phyloP scores from a whole-genome alignment of 2,113 vertebrate genomes.

The Sula dactylatra region DNA sequence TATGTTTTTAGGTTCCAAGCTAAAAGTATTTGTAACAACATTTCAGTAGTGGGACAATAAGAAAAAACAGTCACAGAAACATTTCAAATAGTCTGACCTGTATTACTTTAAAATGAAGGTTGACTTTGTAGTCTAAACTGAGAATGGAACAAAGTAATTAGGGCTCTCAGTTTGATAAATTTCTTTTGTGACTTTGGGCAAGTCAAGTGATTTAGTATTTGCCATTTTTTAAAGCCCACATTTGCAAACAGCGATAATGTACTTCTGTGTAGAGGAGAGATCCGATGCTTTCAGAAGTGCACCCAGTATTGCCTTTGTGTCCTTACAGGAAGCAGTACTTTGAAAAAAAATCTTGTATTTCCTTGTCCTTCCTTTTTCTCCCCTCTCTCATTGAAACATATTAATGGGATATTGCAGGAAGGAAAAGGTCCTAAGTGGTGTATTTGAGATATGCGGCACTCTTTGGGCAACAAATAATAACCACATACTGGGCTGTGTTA shows the following conservation, averaged over 20 bases:
- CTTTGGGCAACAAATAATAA: neutral
- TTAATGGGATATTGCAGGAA: neutral
- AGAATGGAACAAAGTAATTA: neutral
- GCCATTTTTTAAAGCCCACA: neutral
- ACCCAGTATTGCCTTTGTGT: neutral
- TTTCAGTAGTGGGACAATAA: neutral
- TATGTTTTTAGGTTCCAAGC: slow-evolving; percentile 21
- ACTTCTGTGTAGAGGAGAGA: neutral
- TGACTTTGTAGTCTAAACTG: neutral
- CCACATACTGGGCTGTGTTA: neutral
- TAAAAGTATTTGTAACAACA: neutral
- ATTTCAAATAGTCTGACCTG: neutral
- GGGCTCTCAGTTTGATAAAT: neutral
- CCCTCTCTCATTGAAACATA: neutral
- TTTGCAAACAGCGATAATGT: neutral
- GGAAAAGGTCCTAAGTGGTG: neutral
- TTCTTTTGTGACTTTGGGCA: neutral
- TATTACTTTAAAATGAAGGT: neutral
- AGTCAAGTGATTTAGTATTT: neutral
- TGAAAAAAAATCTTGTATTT: neutral
- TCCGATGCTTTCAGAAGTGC: neutral
- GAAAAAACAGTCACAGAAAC: neutral
- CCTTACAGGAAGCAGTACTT: neutral
- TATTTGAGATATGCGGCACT: neutral
- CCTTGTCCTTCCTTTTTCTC: neutral